These are phyloP conservation scores for Peromyscus maniculatus DNA, from an alignment of 2,113 vertebrate species.

Conservation along the genomic window DNA sequence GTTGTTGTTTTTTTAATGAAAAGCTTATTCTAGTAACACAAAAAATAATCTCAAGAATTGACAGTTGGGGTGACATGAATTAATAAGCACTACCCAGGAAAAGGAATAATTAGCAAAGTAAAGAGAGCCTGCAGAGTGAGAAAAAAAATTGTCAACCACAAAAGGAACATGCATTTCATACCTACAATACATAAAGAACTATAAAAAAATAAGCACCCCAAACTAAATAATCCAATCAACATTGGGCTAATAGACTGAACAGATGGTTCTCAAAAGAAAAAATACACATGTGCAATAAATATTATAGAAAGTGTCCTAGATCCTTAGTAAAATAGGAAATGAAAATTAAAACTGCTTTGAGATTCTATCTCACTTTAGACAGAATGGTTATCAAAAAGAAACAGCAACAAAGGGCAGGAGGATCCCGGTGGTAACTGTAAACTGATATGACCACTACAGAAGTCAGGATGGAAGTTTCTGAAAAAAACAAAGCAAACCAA, in stretches of 20 bases:
- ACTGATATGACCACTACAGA: background rate
- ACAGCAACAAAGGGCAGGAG: background rate
- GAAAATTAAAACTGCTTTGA: background rate
- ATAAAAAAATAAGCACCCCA: background rate
- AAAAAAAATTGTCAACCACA: background rate
- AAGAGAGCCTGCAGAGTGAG: background rate
- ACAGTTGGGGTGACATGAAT: background rate
- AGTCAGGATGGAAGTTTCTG: background rate
- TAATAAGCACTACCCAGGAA: background rate
- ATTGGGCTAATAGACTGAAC: background rate
- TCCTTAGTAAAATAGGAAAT: background rate
- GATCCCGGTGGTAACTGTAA: background rate
- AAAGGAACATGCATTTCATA: background rate
- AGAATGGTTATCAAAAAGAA: background rate
- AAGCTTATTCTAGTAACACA: background rate
- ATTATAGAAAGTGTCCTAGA: background rate
- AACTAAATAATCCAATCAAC: background rate
- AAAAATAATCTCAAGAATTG: background rate
- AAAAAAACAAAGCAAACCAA: background rate
- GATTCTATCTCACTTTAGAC: background rate
- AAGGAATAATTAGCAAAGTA: background rate
- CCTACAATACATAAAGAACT: background rate
- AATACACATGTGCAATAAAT: background rate
- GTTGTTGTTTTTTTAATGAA: background rate
- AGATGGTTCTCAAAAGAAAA: background rate